Evolutionary conservation across 2,888 invertebrate genomes (phyloP), one percentile per base, ranked within the genome.

Genomic region (Limnephilus lunatus): DNA sequence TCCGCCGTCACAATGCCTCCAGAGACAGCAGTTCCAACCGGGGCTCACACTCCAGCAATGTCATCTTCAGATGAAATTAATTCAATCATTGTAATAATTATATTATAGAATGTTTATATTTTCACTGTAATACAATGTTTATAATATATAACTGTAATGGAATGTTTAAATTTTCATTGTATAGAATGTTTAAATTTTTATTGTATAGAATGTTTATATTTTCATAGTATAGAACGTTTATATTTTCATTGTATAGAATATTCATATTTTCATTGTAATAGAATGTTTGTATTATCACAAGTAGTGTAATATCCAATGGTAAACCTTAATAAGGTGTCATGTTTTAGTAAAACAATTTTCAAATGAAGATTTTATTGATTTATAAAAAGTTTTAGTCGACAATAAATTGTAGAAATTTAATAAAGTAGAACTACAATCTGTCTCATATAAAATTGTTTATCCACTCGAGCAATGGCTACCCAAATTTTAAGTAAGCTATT

Each of bases 1-100:
- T 98, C 95, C 96, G 97, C 93, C 96, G 97, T 89, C 96, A 97
- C 94, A 96, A 96, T 3, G 94, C 96, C 0, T 94, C 96, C 1
- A 96, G 97, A 90, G 96, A 96, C 94, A 97, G 96, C 94, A 96
- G 95, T 12, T 95, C 95, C 81, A 93, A 94, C 95, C 93, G 94
- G 95, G 94, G 95, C 90, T 95, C 96, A 35, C 96, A 96, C 91
- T 95, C 96, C 81, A 96, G 95, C 94, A 97, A 97, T 94, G 96
- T 97, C 91, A 96, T 97, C 93, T 96, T 97, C 92, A 96, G 97
- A 96, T 97, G 82, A 92, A 32, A 53, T 68, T 44, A 32, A 35
- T 35, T 83, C 35, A 83, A 83, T 83, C 19, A 35, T 83, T 82
- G 83, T 31, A 35, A 83, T 4, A 15, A 14, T 82, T 82, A 44